Base-by-base conservation (phyloP, 2,797 vertebrate species). In the Vireo griseus region DNA sequence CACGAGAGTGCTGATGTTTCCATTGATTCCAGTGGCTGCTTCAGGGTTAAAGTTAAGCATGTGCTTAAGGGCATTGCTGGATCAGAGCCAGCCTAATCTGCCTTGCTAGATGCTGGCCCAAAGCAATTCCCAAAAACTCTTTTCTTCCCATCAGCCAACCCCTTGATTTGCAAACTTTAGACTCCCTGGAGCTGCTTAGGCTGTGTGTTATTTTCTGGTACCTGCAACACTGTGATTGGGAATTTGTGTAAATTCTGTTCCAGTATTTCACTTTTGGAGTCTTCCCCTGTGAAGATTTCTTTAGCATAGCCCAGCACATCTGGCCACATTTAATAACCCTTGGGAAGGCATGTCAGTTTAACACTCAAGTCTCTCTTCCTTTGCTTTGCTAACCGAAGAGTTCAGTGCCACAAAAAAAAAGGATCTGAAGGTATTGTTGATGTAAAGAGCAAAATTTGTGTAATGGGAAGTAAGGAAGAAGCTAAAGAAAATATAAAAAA, bases 341-440 rank as follows among this genome's bases (percentile, higher is more conserved):
- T 17, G 52, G 78, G 71, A 50, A 39, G 20, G 14, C 31, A 10
- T 5, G 26, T 85, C 51, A 52, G 29, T 86, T 88, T 76, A 90
- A 71, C 90, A 55, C 69, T 95, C 71, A 48, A 21, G 16, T 57
- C 61, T 87, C 78, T 90, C 79, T 90, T 90, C 58, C 75, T 94
- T 84, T 57, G 40, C 80, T 92, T 91, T 89, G 57, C 81, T 92
- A 73, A 75, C 35, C 2, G 1, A 90, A 89, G 35, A 13, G 48
- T 71, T 77, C 63, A 71, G 67, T 5, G 25, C 75, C 61, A 58
- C 26, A n/a, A 29, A 71, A 66, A 55, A 51, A 61, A 5, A 42
- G 5, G 15, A 63, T 68, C 52, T 54, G 71, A 87, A 85, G 61
- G 35, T 15, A 51, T 28, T 15, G 35, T 37, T 77, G 55, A 65